A percentile compares a stretch with the other conserved stretches of the same genome.
Evolutionary conservation across 1,140 invertebrate genomes (phyloP).

Genomic region (Odontomachus brunneus): DNA sequence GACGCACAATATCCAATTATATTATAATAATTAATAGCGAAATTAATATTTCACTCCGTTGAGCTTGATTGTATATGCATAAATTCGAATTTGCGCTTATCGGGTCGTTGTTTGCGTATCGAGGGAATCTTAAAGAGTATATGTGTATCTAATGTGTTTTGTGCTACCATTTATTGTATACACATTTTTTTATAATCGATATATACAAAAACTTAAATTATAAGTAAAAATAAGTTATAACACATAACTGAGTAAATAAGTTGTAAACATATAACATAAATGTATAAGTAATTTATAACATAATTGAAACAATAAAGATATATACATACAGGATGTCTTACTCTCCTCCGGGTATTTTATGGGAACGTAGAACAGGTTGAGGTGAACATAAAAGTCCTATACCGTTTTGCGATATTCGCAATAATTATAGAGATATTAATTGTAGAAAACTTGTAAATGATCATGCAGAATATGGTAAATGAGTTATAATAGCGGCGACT

Average conservation of each 20-base stretch:
- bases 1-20: constrained; percentile 57
- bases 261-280: too few species aligned
- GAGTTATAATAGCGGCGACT: too few species aligned
- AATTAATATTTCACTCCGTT: background rate
- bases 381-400: too few species aligned
- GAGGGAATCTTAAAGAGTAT: background rate
- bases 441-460: too few species aligned
- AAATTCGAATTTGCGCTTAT: constrained; percentile 15
- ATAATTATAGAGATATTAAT: too few species aligned
- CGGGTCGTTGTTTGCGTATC: background rate
- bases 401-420: too few species aligned
- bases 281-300: background rate
- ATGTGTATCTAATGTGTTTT: background rate
- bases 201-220: constrained; percentile 10
- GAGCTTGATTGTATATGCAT: constrained; percentile 21
- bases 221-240: too few species aligned
- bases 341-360: too few species aligned
- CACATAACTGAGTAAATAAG: too few species aligned
- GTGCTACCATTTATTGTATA: constrained; percentile 13
- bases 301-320: constrained; percentile 20
- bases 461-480: too few species aligned
- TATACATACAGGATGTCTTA: too few species aligned
- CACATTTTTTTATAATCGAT: background rate
- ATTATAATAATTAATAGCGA: background rate
- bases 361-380: too few species aligned